Evolutionary conservation across 2,888 invertebrate genomes (phyloP).

Genomic region (Diaprepes abbreviatus): DNA sequence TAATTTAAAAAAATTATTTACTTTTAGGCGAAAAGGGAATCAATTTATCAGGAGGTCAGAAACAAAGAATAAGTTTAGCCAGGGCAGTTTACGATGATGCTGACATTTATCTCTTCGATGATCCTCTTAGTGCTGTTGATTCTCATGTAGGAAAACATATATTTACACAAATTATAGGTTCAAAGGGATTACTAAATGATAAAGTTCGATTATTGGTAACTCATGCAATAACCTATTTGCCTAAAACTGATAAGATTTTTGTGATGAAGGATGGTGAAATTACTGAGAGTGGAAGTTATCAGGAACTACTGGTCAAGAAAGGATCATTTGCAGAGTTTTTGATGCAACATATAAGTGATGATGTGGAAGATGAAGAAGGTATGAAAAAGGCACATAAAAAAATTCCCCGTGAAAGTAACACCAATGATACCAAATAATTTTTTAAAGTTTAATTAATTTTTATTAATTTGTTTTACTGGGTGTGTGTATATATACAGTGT

Average conservation of each 20-base stretch:
- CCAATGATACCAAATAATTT: no score
- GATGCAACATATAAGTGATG: conserved; percentile 52
- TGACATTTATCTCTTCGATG: conserved; percentile 92
- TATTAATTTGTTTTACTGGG: no score
- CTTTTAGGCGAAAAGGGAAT: conserved; percentile 75
- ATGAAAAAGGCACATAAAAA: no score
- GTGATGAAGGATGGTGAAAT: conserved; percentile 70
- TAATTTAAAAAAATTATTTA: no score
- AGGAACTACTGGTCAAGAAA: conserved; percentile 65
- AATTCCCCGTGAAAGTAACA: no score
- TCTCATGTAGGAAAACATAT: conserved; percentile 99
- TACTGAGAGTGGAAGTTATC: conserved; percentile 68
- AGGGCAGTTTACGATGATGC: conserved; percentile 89
- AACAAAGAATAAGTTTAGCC: conserved; percentile 89
- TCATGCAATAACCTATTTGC: conserved; percentile 72
- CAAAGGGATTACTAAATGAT: conserved; percentile 63
- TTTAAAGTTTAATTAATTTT: no score
- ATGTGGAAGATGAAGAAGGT: conserved; percentile 62
- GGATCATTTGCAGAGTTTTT: conserved; percentile 62
- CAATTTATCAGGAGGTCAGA: conserved; percentile 87
- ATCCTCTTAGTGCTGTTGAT: conserved; percentile 95
- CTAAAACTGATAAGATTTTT: conserved; percentile 70
- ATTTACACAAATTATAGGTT: conserved; percentile 75
- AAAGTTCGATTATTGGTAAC: conserved; percentile 71
- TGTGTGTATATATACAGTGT: no score